A percentile compares a stretch with the other conserved stretches of the same genome.
These are phyloP conservation scores for Drosophila multiciliata DNA, from an alignment of 2,888 invertebrate species.

Conservation along the genomic window DNA sequence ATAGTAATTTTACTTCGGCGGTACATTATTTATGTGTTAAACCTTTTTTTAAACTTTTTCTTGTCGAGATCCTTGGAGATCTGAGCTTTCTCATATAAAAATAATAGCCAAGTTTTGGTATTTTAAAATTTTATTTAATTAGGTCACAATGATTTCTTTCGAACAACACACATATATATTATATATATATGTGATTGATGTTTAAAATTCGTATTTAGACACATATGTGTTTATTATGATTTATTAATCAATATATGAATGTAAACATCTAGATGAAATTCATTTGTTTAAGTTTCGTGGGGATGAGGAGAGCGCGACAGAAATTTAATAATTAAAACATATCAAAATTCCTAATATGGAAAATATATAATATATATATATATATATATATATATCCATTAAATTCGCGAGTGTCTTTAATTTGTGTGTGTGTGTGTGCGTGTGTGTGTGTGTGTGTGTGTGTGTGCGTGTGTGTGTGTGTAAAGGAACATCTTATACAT, in stretches of 20 bases:
- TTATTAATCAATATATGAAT: neutral
- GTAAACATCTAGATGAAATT: constrained; percentile 8
- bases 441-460: neutral
- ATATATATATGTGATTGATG: neutral
- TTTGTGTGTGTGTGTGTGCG: neutral
- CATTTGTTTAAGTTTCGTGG: neutral
- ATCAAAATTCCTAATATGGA: neutral
- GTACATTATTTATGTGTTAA: no score
- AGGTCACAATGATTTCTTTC: constrained; percentile 30
- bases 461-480: neutral
- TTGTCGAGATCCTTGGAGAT: neutral
- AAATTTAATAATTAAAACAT: constrained; percentile 1
- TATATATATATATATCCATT: neutral
- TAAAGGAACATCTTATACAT: constrained; percentile 5
- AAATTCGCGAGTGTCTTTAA: neutral
- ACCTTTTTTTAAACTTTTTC: no score
- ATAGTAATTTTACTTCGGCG: neutral
- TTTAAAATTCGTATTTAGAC: constrained; percentile 13
- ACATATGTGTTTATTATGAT: constrained; percentile 11
- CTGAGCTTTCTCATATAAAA: neutral
- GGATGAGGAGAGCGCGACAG: neutral
- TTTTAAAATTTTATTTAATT: constrained; percentile 31
- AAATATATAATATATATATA: constrained; percentile 2
- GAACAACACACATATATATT: constrained; percentile 1
- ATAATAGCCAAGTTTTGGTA: neutral